Conservation (phyloP, 2,797 vertebrate species). For the Hydrophis major region DNA sequence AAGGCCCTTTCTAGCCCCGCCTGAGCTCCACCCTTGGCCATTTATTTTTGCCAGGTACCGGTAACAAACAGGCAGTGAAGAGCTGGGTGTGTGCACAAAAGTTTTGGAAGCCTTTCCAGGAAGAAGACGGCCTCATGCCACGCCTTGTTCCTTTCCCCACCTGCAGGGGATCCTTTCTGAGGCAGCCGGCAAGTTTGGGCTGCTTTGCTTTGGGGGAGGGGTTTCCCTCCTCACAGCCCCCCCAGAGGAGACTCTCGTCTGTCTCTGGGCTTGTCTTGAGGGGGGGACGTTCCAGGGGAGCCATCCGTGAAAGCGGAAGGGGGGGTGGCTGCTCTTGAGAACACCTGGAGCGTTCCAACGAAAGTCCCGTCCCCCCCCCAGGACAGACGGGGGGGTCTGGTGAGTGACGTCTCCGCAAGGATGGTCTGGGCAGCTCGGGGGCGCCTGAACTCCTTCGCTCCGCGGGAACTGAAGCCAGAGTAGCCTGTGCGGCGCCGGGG, state of each 20-base stretch:
- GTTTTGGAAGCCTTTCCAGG: not conserved
- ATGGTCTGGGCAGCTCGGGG: not conserved
- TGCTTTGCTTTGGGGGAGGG: not conserved
- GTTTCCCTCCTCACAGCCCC: not conserved
- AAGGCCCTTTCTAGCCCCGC: not conserved
- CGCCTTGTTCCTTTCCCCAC: not conserved
- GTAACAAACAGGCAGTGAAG: not conserved
- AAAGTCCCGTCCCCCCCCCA: not conserved
- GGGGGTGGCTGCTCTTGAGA: not conserved
- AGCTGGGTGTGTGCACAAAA: not conserved
- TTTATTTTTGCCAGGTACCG: not conserved
- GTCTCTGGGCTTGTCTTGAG: not conserved
- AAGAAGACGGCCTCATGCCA: not conserved
- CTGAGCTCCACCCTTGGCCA: not conserved
- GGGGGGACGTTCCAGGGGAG: not conserved
- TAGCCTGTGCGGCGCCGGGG: not conserved
- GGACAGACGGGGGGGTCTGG: not conserved
- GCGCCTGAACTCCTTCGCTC: not conserved
- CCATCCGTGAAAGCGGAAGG: too few species aligned
- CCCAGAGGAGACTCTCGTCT: not conserved
- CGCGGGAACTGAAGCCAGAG: not conserved
- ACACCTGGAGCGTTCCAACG: not conserved
- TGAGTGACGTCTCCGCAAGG: not conserved
- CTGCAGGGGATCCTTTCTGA: not conserved
- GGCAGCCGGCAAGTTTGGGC: not conserved